Conservation (phyloP, 2,113 vertebrate species). For the Dissostichus mawsoni region DNA sequence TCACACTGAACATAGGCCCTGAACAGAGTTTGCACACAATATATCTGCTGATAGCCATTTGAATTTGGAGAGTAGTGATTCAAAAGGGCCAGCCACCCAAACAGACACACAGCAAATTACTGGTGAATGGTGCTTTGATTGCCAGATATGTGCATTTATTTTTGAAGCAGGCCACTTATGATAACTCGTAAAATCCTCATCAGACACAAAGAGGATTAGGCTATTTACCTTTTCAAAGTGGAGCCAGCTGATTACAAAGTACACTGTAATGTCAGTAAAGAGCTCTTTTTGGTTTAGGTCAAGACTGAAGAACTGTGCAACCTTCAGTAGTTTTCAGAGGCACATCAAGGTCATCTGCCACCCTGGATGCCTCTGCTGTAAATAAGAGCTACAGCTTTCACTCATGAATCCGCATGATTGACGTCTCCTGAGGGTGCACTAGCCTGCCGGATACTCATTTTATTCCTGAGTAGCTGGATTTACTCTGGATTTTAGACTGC, state of each 20-base stretch:
- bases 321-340: slow-evolving; percentile 62
- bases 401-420: slow-evolving; percentile 73
- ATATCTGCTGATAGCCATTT: slow-evolving; percentile 35
- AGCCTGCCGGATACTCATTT: slow-evolving; percentile 59
- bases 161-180: slow-evolving; percentile 15
- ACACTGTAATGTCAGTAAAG: background rate
- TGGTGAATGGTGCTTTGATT: slow-evolving; percentile 34
- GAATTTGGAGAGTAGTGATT: slow-evolving; percentile 42
- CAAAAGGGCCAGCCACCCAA: slow-evolving; percentile 41
- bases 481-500: slow-evolving; percentile 56
- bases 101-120: slow-evolving; percentile 40
- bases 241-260: background rate
- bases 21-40: slow-evolving; percentile 27
- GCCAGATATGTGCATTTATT: slow-evolving; percentile 38
- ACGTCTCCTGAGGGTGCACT: slow-evolving; percentile 58
- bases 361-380: slow-evolving; percentile 36
- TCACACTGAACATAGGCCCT: background rate
- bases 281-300: slow-evolving; percentile 17
- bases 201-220: slow-evolving; percentile 8
- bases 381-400: slow-evolving; percentile 63
- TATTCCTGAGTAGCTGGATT: slow-evolving; percentile 44
- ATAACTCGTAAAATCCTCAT: slow-evolving; percentile 12
- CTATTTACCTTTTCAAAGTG: background rate
- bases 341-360: slow-evolving; percentile 76
- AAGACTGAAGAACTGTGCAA: slow-evolving; percentile 41